Percentiles rank a stretch among this genome's conserved stretches.
These are phyloP conservation scores for Prunella himalayana DNA, from an alignment of 2,113 vertebrate genomes.

Conservation along the genomic window DNA sequence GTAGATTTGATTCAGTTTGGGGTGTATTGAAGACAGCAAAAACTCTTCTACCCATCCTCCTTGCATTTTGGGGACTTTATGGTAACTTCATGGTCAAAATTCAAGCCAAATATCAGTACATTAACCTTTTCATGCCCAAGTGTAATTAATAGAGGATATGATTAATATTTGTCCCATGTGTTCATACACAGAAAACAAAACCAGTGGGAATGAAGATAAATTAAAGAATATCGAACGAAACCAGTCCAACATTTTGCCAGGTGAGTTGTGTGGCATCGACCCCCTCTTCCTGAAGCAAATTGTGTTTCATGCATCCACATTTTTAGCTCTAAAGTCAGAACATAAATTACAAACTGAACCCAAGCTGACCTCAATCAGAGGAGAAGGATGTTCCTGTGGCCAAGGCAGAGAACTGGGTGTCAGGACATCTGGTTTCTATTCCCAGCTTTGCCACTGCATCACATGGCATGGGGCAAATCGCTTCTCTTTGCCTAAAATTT, in stretches of 20 bases:
- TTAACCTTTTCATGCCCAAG: background rate
- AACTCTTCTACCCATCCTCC: background rate
- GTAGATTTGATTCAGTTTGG: background rate
- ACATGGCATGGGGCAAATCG: background rate
- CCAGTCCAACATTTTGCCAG: constrained; percentile 89
- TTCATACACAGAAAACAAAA: constrained; percentile 69
- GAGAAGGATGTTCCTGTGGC: constrained; percentile 47
- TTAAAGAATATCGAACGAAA: constrained; percentile 87
- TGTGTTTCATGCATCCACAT: background rate
- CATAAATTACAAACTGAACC: constrained; percentile 37
- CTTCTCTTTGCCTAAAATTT: background rate
- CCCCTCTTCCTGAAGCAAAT: background rate
- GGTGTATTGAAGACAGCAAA: background rate
- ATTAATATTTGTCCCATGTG: background rate
- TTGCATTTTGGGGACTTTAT: background rate
- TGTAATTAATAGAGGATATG: background rate
- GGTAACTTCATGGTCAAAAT: background rate
- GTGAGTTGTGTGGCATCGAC: constrained; percentile 65
- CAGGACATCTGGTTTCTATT: constrained; percentile 65
- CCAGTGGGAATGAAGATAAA: constrained; percentile 84
- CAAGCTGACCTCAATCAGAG: constrained; percentile 29
- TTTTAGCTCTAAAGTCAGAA: constrained; percentile 43
- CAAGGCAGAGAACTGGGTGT: constrained; percentile 32
- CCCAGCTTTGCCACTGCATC: constrained; percentile 1
- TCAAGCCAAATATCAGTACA: background rate